phyloP scores from a whole-genome alignment of 2,888 invertebrate species.

The Trachelus troglodyta region DNA sequence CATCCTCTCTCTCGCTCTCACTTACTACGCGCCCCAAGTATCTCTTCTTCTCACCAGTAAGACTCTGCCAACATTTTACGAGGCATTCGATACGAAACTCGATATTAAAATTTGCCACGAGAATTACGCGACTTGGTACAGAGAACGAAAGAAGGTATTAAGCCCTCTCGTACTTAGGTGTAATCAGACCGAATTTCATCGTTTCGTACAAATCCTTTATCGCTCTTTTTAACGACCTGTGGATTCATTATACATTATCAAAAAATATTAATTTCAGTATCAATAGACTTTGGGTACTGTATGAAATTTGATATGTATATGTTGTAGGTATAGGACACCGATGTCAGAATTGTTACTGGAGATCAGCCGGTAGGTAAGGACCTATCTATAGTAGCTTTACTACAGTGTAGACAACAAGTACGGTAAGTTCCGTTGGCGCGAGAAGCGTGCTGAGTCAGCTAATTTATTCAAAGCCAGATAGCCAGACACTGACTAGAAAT shows the following conservation, averaged over 20 bases:
- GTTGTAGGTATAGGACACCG: not conserved
- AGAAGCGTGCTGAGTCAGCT: conserved; percentile 46
- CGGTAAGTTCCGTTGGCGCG: conserved; percentile 11
- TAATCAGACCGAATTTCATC: conserved; percentile 54
- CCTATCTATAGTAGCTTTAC: not conserved
- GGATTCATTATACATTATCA: not conserved
- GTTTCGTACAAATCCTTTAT: conserved; percentile 31
- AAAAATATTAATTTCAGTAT: not conserved
- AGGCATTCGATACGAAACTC: conserved; percentile 63
- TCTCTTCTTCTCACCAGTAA: conserved; percentile 27
- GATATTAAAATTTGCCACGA: conserved; percentile 60
- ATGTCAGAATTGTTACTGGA: not conserved
- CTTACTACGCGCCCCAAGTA: conserved; percentile 13
- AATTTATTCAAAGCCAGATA: conserved; percentile 50
- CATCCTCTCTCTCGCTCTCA: conserved; percentile 14
- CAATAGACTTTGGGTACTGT: not conserved
- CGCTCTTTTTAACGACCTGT: not conserved
- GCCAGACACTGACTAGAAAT: conserved; percentile 24
- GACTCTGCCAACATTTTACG: conserved; percentile 38
- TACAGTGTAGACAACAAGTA: not conserved
- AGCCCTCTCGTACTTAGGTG: conserved; percentile 53
- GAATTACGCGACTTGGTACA: conserved; percentile 50
- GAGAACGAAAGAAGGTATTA: conserved; percentile 34
- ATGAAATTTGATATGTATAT: not conserved
- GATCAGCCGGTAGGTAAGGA: not conserved